These are phyloP conservation scores for Hyposoter dolosus DNA, from an alignment of 2,888 invertebrate species.

Conservation along the genomic window DNA sequence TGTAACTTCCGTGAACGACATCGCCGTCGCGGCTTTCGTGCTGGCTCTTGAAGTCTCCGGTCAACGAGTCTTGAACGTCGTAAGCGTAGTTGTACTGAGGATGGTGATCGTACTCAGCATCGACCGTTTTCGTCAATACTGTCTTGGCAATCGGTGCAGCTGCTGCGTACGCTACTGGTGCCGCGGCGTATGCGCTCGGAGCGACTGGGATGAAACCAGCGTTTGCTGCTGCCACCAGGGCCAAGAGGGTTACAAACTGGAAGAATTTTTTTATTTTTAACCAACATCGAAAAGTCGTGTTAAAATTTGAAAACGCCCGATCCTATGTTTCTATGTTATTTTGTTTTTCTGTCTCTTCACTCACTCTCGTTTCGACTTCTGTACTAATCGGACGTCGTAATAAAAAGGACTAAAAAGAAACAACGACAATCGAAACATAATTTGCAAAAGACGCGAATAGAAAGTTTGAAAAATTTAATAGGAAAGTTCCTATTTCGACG, in stretches of 20 bases:
- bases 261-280: neutral
- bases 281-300: neutral
- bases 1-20: conserved; percentile 76
- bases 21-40: conserved; percentile 77
- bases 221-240: conserved; percentile 59
- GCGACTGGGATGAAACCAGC: conserved; percentile 58
- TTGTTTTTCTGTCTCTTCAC: no score
- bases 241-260: conserved; percentile 57
- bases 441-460: neutral
- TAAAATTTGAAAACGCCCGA: no score
- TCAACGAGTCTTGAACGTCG: conserved; percentile 75
- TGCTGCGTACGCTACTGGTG: conserved; percentile 89
- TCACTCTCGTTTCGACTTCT: no score
- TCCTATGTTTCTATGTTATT: no score
- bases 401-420: no score
- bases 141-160: conserved; percentile 79
- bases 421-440: neutral
- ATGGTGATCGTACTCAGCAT: conserved; percentile 76
- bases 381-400: no score
- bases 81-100: conserved; percentile 78
- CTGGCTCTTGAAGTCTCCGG: conserved; percentile 76
- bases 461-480: neutral
- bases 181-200: conserved; percentile 75
- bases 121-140: conserved; percentile 74
- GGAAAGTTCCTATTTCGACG: neutral